Conservation (phyloP, 2,797 vertebrate genomes). For the Sebastes jordani region DNA sequence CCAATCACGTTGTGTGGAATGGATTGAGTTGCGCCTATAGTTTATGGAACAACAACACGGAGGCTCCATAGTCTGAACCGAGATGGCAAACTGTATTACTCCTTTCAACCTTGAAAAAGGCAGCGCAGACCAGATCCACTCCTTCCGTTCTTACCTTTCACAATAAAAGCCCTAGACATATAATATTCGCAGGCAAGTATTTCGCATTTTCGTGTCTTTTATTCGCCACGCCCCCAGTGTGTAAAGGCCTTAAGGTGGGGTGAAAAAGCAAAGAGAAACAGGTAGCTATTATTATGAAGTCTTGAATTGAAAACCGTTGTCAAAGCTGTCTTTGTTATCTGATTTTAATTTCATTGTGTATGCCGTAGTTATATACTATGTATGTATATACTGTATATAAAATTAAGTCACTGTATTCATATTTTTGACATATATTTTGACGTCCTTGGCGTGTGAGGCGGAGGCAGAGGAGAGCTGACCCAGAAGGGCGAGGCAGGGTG, state of each 20-base stretch:
- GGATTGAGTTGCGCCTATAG: no score
- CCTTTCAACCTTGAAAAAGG: no score
- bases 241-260: not conserved
- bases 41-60: no score
- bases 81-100: no score
- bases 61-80: no score
- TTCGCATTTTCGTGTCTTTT: no score
- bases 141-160: no score
- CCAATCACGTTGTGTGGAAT: no score
- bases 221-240: not conserved
- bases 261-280: not conserved
- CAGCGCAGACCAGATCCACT: no score
- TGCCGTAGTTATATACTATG: not conserved
- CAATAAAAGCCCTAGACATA: no score
- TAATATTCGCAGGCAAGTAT: no score
- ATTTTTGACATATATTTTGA: not conserved
- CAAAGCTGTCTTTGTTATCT: not conserved
- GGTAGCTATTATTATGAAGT: not conserved
- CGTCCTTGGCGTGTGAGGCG: not conserved
- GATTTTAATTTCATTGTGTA: not conserved
- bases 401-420: not conserved
- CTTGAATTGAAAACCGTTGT: not conserved
- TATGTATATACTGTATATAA: no score
- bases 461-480: not conserved
- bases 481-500: constrained; percentile 22